Base-by-base conservation (phyloP, 2,888 invertebrate species). In the Hypomecis punctinalis region DNA sequence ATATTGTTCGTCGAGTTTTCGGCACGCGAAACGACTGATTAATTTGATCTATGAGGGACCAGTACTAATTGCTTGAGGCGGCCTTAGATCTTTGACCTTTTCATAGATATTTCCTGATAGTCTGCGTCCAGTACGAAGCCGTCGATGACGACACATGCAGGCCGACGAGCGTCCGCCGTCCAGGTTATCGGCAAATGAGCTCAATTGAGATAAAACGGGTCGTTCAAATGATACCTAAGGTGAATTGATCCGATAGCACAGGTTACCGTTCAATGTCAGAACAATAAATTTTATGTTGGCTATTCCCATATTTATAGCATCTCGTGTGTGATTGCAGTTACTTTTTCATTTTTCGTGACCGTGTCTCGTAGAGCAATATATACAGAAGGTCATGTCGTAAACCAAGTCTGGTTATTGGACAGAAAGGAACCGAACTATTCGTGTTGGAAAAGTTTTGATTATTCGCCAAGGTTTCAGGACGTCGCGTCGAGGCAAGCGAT, bases 181-280 rank as follows among this genome's bases (percentile, higher is more conserved):
- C 83, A 82, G 86, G 86, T 85, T 85, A 86, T 86, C 82, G 75
- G 76, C 67, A 77, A 85, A 83, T 77, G 80, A 84, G 83, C 85
- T 85, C 86, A 86, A 86, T 88, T 88, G 85, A 84, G 78, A 81
- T 79, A 78, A 75, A 77, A 74, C 73, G 66, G 64, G 73, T 75
- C 73, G 71, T 72, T 75, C 75, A 76, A 80, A 81, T 81, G 82
- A 23, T 69, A 51, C 52, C 52, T 33, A 72, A 72, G 75, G 76
- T 69, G 69, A 68, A 73, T 75, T 79, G 78, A 77, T 79, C 75
- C 71, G 71, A 75, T 76, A 76, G 76, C 77, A 73, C 71, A 64
- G 57, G 68, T 73, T 70, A 69, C 72, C 67, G 69, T 71, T 75
- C 81, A 81, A 79, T 79, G 79, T 74, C 76, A 72, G 69, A 74